A percentile compares a stretch with the other conserved stretches of the same genome.
These are phyloP conservation scores for Lindbergichthys nudifrons DNA, from an alignment of 2,797 vertebrate species.

Conservation along the genomic window DNA sequence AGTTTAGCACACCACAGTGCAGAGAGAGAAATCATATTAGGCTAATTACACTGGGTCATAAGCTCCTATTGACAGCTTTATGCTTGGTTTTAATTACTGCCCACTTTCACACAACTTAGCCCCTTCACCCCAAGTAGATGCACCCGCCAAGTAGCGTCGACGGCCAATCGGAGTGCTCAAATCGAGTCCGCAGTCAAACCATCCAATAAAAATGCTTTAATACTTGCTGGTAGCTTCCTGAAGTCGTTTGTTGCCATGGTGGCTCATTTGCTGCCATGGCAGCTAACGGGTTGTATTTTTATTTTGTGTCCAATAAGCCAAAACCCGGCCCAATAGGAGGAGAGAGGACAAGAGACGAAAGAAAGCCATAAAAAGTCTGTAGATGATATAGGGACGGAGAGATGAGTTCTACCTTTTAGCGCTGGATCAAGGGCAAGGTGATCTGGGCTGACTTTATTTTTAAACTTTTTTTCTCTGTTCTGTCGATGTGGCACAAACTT, in stretches of 20 bases:
- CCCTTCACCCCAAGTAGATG: constrained; percentile 80
- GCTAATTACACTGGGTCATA: constrained; percentile 85
- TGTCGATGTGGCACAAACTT: constrained; percentile 70
- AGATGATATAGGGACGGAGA: constrained; percentile 78
- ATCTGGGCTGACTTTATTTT: constrained; percentile 69
- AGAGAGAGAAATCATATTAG: constrained; percentile 85
- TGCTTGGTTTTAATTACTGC: constrained; percentile 88
- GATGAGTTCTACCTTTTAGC: constrained; percentile 76
- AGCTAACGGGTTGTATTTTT: constrained; percentile 84
- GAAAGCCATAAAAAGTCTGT: constrained; percentile 81
- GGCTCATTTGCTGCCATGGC: constrained; percentile 81
- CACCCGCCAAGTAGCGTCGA: constrained; percentile 75
- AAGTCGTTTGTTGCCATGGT: constrained; percentile 85
- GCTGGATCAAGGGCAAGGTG: constrained; percentile 79
- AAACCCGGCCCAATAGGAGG: constrained; percentile 82
- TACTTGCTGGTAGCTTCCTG: constrained; percentile 72
- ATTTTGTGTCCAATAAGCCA: constrained; percentile 86
- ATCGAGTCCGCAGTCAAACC: constrained; percentile 57
- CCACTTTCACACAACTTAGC: constrained; percentile 86
- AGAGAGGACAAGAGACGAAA: constrained; percentile 63
- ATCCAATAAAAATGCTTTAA: constrained; percentile 72
- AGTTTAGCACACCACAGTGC: constrained; percentile 71
- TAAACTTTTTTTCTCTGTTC: constrained; percentile 69
- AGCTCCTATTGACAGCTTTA: constrained; percentile 88
- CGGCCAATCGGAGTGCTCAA: constrained; percentile 70